Base-by-base conservation (phyloP, 2,888 invertebrate genomes). In the Hylaea fasciaria region DNA sequence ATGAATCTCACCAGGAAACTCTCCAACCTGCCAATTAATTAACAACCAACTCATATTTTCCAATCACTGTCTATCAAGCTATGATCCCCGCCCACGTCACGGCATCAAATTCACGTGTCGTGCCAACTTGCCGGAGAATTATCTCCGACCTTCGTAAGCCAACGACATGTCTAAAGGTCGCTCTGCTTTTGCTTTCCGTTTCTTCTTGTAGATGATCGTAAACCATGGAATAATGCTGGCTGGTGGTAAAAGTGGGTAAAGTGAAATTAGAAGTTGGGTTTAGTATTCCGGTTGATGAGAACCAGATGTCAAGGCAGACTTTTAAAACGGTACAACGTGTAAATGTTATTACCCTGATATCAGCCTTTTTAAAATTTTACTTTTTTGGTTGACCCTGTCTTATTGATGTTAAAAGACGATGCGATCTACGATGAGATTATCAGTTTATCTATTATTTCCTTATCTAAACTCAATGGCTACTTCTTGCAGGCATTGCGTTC, bases 401-500 rank as follows among this genome's bases (percentile, higher is more conserved):
- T n/a, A n/a, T n/a, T n/a, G n/a, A n/a, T n/a, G n/a, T n/a, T n/a
- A n/a, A n/a, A n/a, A n/a, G n/a, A n/a, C n/a, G n/a, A n/a, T n/a
- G n/a, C n/a, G n/a, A n/a, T n/a, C n/a, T n/a, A n/a, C n/a, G n/a
- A n/a, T n/a, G n/a, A n/a, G n/a, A n/a, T n/a, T n/a, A n/a, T n/a
- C n/a, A n/a, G n/a, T n/a, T n/a, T n/a, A n/a, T n/a, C 32, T 32
- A 32, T 8, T 32, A 32, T 32, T 32, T 32, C 10, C 32, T 32
- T 12, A 12, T n/a, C n/a, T n/a, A 37, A 7, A 12, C 12, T 12
- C n/a, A 37, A 37, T 11, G 0, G 11, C 37, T n/a, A 1, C 9
- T 37, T 45, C 37, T 28, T 72, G 0, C 80, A 92, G 92, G 91
- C 52, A 92, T 92, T 65, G 92, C 92, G 32, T 92, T 85, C 83